phyloP scores from a whole-genome alignment of 2,888 invertebrate species.

The Tridacna gigas region DNA sequence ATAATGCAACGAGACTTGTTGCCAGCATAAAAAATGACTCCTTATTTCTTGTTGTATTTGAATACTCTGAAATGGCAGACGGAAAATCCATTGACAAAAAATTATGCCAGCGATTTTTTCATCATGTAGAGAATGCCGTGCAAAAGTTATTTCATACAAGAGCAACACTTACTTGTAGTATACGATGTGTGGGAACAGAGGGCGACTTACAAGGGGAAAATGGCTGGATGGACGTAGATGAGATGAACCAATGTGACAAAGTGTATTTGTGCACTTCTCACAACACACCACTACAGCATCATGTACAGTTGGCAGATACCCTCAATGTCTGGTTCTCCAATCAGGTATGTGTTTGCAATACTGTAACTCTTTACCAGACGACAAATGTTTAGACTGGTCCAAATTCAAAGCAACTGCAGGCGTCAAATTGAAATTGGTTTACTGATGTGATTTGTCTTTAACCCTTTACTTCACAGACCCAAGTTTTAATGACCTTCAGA shows the following conservation, averaged over 20 bases:
- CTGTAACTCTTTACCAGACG: background rate
- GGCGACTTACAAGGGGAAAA: background rate
- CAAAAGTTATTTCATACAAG: background rate
- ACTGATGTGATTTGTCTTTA: too few species aligned
- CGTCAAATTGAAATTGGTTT: too few species aligned
- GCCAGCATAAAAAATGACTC: background rate
- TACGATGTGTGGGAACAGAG: background rate
- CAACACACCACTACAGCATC: background rate
- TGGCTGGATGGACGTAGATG: slow-evolving; percentile 17
- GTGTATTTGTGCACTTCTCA: background rate
- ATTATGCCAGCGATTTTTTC: background rate
- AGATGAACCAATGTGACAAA: background rate
- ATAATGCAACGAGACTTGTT: background rate
- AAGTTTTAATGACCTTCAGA: background rate
- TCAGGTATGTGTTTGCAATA: background rate
- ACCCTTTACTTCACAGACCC: background rate
- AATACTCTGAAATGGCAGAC: background rate
- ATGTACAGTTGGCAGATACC: background rate
- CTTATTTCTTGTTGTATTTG: background rate
- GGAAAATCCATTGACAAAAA: background rate
- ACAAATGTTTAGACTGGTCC: too few species aligned
- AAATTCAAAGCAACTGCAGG: too few species aligned
- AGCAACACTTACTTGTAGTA: background rate
- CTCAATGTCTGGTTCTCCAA: background rate
- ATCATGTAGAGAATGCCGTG: background rate